Evolutionary conservation across 2,888 invertebrate genomes (phyloP).

Genomic region (Fragum whitleyi): DNA sequence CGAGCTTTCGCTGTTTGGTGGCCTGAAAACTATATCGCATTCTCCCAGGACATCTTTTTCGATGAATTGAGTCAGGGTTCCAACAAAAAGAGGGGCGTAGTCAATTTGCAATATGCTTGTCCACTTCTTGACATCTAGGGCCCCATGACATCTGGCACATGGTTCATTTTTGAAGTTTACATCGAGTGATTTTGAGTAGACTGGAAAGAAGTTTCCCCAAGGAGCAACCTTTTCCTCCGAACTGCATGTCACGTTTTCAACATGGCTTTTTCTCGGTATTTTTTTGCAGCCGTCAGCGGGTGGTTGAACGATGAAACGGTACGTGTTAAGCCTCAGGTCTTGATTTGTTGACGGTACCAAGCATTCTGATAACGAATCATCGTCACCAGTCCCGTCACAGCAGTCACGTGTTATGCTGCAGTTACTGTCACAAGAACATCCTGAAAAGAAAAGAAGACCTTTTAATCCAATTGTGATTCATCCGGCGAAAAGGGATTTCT

Average conservation of each 20-base stretch:
- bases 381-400: neutral
- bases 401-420: neutral
- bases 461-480: too few relatives aligned
- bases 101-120: too few relatives aligned
- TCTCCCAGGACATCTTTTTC: neutral
- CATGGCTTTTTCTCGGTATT: neutral
- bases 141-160: neutral
- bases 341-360: conserved; percentile 1
- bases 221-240: neutral
- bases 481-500: too few relatives aligned
- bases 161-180: too few relatives aligned
- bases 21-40: neutral
- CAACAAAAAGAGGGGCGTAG: neutral
- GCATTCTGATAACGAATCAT: neutral
- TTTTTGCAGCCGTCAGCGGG: neutral
- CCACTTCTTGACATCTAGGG: neutral
- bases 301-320: neutral
- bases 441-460: neutral
- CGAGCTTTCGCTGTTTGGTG: neutral
- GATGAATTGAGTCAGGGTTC: neutral
- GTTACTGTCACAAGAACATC: neutral
- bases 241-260: neutral
- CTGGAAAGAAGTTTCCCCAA: neutral
- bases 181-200: neutral
- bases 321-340: neutral